Evolutionary conservation across 2,113 vertebrate genomes (phyloP).

Genomic region (Hemichromis elongatus): DNA sequence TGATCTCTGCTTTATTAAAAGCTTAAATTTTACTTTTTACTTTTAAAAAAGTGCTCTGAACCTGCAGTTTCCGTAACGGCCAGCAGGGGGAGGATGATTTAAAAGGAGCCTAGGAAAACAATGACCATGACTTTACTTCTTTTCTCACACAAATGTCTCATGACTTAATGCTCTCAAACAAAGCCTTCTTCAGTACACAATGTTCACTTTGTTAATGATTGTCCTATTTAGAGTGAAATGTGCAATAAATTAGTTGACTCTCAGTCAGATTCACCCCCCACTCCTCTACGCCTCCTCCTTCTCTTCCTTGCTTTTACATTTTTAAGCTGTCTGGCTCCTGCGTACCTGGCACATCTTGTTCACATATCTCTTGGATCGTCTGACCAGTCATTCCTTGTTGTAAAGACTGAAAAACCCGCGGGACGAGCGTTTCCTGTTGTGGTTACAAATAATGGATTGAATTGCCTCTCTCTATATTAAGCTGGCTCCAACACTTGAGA

Average conservation of each 20-base stretch:
- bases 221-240: background rate
- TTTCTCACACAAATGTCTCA: background rate
- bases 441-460: background rate
- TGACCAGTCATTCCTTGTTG: background rate
- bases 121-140: no score
- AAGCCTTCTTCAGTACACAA: background rate
- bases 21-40: background rate
- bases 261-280: no score
- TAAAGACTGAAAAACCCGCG: background rate
- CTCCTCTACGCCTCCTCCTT: no score
- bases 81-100: no score
- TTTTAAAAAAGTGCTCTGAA: background rate
- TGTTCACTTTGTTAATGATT: background rate
- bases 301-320: background rate
- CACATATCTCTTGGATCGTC: background rate
- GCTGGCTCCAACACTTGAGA: background rate
- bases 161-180: background rate
- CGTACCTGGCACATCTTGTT: background rate
- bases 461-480: background rate
- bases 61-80: background rate
- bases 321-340: background rate
- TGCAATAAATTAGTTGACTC: background rate
- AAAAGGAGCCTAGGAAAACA: no score
- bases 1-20: background rate
- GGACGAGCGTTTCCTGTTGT: background rate